Conservation (phyloP, 2,797 vertebrate genomes). For the Pygocentrus nattereri region DNA sequence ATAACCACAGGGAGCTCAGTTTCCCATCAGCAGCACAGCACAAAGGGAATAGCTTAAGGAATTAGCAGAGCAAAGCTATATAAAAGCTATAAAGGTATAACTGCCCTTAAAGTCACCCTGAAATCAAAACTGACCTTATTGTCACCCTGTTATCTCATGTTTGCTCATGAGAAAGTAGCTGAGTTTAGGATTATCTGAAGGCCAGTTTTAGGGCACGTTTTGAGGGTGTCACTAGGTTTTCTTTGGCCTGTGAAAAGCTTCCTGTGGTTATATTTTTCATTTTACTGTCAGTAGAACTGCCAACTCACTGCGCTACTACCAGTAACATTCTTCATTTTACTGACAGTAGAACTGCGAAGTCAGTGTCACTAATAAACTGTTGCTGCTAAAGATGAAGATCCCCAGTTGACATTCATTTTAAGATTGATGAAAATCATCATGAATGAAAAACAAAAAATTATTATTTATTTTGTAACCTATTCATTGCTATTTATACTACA, state of each 20-base stretch:
- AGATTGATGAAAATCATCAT: too few relatives aligned
- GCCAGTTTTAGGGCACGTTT: not conserved
- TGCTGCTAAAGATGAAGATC: not conserved
- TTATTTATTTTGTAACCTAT: too few relatives aligned
- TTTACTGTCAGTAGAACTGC: too few relatives aligned
- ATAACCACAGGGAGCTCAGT: not conserved
- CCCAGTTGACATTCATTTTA: too few relatives aligned
- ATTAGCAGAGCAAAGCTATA: not conserved
- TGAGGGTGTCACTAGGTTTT: not conserved
- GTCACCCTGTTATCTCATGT: too few relatives aligned
- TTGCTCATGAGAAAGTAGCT: too few relatives aligned
- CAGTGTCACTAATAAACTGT: not conserved
- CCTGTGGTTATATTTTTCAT: constrained; percentile 9
- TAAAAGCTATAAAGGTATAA: not conserved
- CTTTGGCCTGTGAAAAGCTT: not conserved
- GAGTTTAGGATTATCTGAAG: not conserved
- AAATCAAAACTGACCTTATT: too few relatives aligned
- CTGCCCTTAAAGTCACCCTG: too few relatives aligned
- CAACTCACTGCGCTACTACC: too few relatives aligned
- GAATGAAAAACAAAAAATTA: too few relatives aligned
- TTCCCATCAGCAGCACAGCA: not conserved
- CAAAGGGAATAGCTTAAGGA: not conserved
- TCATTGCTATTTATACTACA: too few relatives aligned
- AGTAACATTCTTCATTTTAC: not conserved
- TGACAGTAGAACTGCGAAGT: not conserved